Evolutionary conservation across 2,113 vertebrate species (phyloP).

Genomic region (Entosphenus tridentatus): DNA sequence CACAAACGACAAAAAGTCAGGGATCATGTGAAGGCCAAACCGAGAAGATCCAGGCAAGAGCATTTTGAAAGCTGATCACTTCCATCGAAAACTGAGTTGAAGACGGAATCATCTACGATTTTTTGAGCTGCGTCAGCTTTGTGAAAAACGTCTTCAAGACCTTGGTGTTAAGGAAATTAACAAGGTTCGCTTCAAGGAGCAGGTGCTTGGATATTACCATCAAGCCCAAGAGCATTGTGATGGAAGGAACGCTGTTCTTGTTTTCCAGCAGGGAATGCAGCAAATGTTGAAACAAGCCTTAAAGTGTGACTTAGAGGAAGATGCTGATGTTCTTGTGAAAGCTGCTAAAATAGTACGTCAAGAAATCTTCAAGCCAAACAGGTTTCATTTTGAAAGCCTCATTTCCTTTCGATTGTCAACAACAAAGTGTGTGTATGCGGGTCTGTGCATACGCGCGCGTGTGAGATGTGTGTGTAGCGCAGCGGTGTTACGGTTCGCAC

Average conservation of each 20-base stretch:
- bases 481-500: too few species aligned
- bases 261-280: neutral
- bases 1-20: neutral
- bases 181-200: neutral
- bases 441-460: too few species aligned
- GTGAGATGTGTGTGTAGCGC: too few species aligned
- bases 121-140: neutral
- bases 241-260: neutral
- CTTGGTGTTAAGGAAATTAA: conserved; percentile 1
- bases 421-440: neutral
- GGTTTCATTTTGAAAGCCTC: neutral
- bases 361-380: neutral
- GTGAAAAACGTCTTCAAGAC: neutral
- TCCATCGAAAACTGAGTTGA: neutral
- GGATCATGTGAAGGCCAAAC: neutral
- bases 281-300: neutral
- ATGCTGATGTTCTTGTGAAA: neutral
- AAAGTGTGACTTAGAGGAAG: neutral
- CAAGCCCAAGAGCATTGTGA: neutral
- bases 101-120: neutral
- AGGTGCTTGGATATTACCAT: neutral
- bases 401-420: neutral
- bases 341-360: neutral
- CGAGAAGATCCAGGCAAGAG: neutral
- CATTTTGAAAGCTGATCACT: neutral